phyloP scores from a whole-genome alignment of 2,888 invertebrate species.

The Autographa pulchrina region DNA sequence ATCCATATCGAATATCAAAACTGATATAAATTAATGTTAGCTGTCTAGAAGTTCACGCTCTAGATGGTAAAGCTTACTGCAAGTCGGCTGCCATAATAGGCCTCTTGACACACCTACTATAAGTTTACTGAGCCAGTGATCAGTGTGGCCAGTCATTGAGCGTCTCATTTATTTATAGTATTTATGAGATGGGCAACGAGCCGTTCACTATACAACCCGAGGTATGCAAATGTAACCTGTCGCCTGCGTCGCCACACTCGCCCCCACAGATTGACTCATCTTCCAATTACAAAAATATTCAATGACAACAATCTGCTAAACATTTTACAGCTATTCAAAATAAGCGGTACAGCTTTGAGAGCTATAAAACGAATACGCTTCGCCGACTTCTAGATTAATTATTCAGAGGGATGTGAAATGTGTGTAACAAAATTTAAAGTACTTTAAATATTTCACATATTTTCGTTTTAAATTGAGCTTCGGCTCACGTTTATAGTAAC shows the following conservation, averaged over 20 bases:
- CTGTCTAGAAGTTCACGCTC: slow-evolving; percentile 34
- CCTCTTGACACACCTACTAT: slow-evolving; percentile 54
- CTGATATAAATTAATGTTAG: slow-evolving; percentile 35
- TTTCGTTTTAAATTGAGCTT: slow-evolving; percentile 16
- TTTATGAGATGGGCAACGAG: slow-evolving; percentile 62
- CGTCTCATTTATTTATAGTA: slow-evolving; percentile 66
- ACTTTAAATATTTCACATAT: slow-evolving; percentile 32
- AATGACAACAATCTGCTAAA: slow-evolving; percentile 46
- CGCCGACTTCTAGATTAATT: slow-evolving; percentile 18
- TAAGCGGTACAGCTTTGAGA: slow-evolving; percentile 19
- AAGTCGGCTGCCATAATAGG: slow-evolving; percentile 40
- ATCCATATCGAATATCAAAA: slow-evolving; percentile 32
- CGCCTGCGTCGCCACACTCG: slow-evolving; percentile 56
- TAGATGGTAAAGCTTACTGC: slow-evolving; percentile 47
- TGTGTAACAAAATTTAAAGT: slow-evolving; percentile 27
- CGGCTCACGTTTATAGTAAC: slow-evolving; percentile 36
- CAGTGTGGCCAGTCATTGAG: slow-evolving; percentile 56
- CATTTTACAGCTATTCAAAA: slow-evolving; percentile 38
- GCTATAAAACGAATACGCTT: slow-evolving; percentile 13
- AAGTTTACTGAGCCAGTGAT: slow-evolving; percentile 62
- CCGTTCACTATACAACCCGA: slow-evolving; percentile 61
- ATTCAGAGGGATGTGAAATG: slow-evolving; percentile 28
- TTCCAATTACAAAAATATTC: slow-evolving; percentile 50
- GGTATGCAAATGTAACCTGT: slow-evolving; percentile 73
- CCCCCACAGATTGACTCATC: slow-evolving; percentile 65